Conservation (phyloP, 2,888 invertebrate genomes). For the Iselma pallidipennis region DNA sequence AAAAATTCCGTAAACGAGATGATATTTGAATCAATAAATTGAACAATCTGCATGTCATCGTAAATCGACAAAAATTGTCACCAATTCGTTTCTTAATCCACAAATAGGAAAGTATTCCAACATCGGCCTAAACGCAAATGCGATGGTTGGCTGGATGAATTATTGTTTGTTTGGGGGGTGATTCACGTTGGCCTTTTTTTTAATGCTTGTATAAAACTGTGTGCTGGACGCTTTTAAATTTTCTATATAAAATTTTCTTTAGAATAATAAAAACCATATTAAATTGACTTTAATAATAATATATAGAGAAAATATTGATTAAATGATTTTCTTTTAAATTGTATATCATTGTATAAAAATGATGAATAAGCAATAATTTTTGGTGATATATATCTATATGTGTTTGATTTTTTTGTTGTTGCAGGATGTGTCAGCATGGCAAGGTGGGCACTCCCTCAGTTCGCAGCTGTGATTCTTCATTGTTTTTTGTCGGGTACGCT, state of each 20-base stretch:
- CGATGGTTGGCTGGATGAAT: neutral
- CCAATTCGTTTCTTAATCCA: neutral
- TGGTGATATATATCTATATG: slow-evolving; percentile 19
- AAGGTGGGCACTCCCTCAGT: slow-evolving; percentile 51
- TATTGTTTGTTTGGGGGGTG: neutral
- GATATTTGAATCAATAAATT: neutral
- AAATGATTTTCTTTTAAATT: too few relatives aligned
- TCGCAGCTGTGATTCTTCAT: slow-evolving; percentile 53
- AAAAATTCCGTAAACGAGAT: neutral
- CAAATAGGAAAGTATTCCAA: neutral
- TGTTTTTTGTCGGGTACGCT: slow-evolving; percentile 49
- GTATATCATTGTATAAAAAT: too few relatives aligned
- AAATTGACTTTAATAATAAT: too few relatives aligned
- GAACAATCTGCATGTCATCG: neutral
- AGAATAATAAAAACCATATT: too few relatives aligned
- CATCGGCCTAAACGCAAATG: too few relatives aligned
- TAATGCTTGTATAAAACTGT: too few relatives aligned
- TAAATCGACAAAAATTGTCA: neutral
- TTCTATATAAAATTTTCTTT: too few relatives aligned
- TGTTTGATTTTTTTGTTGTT: slow-evolving; percentile 41
- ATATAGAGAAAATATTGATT: too few relatives aligned
- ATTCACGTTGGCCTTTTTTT: neutral
- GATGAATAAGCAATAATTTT: slow-evolving; percentile 21
- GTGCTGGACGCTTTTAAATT: too few relatives aligned
- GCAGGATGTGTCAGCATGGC: slow-evolving; percentile 53